Evolutionary conservation across 1,140 invertebrate genomes (phyloP).

Genomic region (Triops cancriformis): DNA sequence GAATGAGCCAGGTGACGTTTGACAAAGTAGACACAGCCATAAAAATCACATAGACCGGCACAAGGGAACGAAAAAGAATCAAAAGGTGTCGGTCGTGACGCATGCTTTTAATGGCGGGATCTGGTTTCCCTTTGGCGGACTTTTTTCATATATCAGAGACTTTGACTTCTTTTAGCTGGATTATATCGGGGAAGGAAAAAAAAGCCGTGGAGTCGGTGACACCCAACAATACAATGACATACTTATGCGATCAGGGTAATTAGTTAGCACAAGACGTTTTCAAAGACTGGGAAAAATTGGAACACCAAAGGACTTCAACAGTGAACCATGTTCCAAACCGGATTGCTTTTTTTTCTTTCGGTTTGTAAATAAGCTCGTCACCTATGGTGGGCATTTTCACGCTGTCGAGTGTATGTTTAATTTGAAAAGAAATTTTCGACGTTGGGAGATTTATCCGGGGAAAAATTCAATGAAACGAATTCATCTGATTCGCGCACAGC

Average conservation of each 20-base stretch:
- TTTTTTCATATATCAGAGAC: neutral
- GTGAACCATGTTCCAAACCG: too few species aligned
- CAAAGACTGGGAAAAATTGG: neutral
- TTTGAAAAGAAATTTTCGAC: too few species aligned
- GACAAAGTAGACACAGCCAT: slow-evolving; percentile 7
- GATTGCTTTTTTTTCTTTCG: too few species aligned
- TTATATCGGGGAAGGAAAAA: neutral
- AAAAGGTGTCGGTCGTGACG: slow-evolving; percentile 3
- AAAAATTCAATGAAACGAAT: too few species aligned
- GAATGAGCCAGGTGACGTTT: slow-evolving; percentile 3
- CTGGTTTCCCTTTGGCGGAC: slow-evolving; percentile 12
- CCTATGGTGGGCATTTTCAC: too few species aligned
- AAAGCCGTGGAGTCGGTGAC: neutral
- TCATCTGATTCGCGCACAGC: too few species aligned
- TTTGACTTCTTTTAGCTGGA: neutral
- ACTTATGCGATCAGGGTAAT: neutral
- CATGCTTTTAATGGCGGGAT: slow-evolving; percentile 9
- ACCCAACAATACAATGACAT: slow-evolving; percentile 6
- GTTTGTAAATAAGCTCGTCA: too few species aligned
- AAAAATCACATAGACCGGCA: neutral
- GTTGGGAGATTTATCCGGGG: too few species aligned
- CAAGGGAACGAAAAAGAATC: neutral
- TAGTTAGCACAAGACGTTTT: neutral
- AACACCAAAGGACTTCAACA: too few species aligned
- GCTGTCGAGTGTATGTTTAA: too few species aligned